A percentile compares a stretch with the other conserved stretches of the same genome.
Conservation (phyloP, 2,797 vertebrate species). For the Dermochelys coriacea region DNA sequence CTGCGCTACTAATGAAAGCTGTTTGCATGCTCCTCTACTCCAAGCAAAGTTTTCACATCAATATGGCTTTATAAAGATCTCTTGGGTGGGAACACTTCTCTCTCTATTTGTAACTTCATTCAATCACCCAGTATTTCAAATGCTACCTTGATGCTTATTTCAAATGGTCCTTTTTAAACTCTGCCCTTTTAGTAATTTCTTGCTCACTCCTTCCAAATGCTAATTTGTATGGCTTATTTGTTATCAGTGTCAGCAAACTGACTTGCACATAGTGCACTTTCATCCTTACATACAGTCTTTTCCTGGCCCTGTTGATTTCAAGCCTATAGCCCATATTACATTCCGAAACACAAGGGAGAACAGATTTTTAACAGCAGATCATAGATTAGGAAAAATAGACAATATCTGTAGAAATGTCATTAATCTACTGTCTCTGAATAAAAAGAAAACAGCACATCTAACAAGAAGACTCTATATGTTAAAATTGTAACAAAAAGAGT, state of each 20-base stretch:
- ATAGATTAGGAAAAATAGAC: conserved; percentile 67
- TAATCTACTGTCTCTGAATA: conserved; percentile 57
- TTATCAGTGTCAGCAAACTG: not conserved
- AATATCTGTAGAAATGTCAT: conserved; percentile 69
- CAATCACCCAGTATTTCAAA: not conserved
- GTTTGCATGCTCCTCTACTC: not conserved
- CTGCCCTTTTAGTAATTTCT: not conserved
- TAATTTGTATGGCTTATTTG: not conserved
- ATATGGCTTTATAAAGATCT: not conserved
- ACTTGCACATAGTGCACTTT: not conserved
- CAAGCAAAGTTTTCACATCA: not conserved
- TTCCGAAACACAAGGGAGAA: conserved; percentile 49
- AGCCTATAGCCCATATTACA: not conserved
- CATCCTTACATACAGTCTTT: not conserved
- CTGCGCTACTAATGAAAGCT: not conserved
- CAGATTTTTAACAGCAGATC: conserved; percentile 39
- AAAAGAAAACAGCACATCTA: conserved; percentile 64
- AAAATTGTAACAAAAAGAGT: conserved; percentile 33
- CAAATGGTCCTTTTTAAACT: not conserved
- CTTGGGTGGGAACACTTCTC: not conserved
- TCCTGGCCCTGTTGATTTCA: not conserved
- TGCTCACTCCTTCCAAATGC: not conserved
- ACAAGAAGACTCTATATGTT: conserved; percentile 9
- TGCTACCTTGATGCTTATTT: not conserved
- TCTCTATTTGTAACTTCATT: not conserved